Conservation (phyloP, 2,888 invertebrate genomes). For the Drosophila demipolita region DNA sequence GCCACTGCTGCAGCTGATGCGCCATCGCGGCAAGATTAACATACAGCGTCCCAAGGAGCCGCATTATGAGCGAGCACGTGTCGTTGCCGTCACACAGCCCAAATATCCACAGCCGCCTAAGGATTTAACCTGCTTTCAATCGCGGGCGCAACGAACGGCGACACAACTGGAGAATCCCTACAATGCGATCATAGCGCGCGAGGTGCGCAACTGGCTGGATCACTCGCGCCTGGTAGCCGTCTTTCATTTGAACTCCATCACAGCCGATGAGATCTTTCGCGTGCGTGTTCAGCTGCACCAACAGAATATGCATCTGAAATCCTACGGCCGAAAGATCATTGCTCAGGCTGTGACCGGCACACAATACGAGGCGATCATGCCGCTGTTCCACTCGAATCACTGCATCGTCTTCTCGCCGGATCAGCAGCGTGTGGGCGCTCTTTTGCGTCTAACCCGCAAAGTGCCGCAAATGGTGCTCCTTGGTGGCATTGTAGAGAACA, state of each 20-base stretch:
- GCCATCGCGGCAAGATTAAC: conserved; percentile 92
- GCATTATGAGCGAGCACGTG: conserved; percentile 89
- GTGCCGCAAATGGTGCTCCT: conserved; percentile 90
- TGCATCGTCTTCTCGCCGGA: conserved; percentile 90
- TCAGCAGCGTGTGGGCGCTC: conserved; percentile 87
- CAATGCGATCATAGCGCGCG: conserved; percentile 89
- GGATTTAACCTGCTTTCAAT: conserved; percentile 86
- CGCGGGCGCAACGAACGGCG: conserved; percentile 62
- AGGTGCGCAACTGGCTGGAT: conserved; percentile 89
- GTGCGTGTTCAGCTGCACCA: conserved; percentile 88
- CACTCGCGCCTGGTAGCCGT: conserved; percentile 90
- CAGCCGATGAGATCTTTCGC: conserved; percentile 88
- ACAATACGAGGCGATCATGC: conserved; percentile 88
- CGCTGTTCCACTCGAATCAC: conserved; percentile 88
- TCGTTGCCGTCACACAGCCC: conserved; percentile 89
- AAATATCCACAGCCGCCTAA: conserved; percentile 86
- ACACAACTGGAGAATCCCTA: conserved; percentile 88
- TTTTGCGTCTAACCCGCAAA: conserved; percentile 89
- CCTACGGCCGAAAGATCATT: conserved; percentile 89
- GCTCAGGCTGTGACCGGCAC: conserved; percentile 89
- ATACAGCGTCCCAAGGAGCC: conserved; percentile 90
- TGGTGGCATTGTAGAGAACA: conserved; percentile 91
- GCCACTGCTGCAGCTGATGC: conserved; percentile 87
- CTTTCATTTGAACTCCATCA: conserved; percentile 90
- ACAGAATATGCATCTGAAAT: conserved; percentile 89